Evolutionary conservation across 2,888 invertebrate genomes (phyloP).

Genomic region (Metopia argyrocephala): DNA sequence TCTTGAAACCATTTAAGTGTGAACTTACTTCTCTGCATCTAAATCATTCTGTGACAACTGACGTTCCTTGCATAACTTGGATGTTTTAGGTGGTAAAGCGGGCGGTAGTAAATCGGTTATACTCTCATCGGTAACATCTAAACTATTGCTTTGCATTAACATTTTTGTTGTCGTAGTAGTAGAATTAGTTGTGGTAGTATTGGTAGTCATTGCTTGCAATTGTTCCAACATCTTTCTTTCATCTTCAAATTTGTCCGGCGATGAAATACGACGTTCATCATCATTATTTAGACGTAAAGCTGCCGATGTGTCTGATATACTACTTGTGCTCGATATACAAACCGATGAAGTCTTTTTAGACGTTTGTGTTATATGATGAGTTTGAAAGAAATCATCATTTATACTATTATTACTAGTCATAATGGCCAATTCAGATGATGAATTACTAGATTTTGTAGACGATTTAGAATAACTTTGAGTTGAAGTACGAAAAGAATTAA

Average conservation of each 20-base stretch:
- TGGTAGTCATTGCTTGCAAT: constrained; percentile 65
- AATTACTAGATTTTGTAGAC: constrained; percentile 74
- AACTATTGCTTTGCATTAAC: constrained; percentile 67
- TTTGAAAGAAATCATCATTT: constrained; percentile 66
- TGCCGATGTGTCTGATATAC: constrained; percentile 47
- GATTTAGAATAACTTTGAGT: constrained; percentile 82
- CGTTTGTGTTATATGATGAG: constrained; percentile 54
- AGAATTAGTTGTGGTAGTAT: constrained; percentile 54
- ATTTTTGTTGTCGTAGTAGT: constrained; percentile 35
- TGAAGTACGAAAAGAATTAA: constrained; percentile 83
- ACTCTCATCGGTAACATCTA: constrained; percentile 67
- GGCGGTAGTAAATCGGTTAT: constrained; percentile 79
- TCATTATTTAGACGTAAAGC: constrained; percentile 59
- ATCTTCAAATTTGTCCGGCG: constrained; percentile 62
- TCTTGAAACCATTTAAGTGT: neutral
- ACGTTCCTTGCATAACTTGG: constrained; percentile 79
- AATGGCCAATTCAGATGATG: constrained; percentile 71
- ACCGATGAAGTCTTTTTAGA: constrained; percentile 54
- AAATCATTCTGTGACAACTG: constrained; percentile 82
- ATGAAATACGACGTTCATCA: constrained; percentile 65
- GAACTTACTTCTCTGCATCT: constrained; percentile 81
- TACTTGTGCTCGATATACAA: constrained; percentile 65
- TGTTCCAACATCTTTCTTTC: constrained; percentile 67
- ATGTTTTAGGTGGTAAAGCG: constrained; percentile 82
- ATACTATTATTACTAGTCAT: constrained; percentile 68